phyloP scores from a whole-genome alignment of 2,797 vertebrate genomes.

The Varecia variegata region DNA sequence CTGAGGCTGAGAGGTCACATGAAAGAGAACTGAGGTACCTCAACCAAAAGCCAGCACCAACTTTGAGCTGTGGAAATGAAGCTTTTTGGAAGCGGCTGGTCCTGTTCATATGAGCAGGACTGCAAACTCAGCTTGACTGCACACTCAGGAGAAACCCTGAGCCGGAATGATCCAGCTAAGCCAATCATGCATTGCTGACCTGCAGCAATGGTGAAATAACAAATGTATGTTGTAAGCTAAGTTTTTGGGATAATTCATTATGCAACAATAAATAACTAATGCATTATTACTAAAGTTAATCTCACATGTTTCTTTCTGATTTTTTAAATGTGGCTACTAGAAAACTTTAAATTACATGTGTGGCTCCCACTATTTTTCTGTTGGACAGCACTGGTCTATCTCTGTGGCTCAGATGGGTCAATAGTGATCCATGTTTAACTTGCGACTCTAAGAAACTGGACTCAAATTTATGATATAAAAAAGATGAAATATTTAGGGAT shows the following conservation, averaged over 20 bases:
- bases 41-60: background rate
- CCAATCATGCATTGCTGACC: background rate
- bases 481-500: background rate
- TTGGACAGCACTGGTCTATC: background rate
- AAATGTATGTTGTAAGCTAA: background rate
- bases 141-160: background rate
- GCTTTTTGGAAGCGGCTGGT: background rate
- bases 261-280: conserved; percentile 1
- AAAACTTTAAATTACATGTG: background rate
- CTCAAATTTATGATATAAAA: background rate
- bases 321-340: background rate
- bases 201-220: background rate
- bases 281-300: background rate
- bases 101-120: background rate
- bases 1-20: background rate
- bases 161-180: background rate
- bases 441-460: background rate
- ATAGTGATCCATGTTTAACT: background rate
- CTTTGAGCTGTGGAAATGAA: background rate
- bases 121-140: background rate
- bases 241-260: background rate
- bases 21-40: background rate
- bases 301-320: background rate
- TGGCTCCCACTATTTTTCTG: background rate
- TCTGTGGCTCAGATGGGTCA: background rate